Base-by-base conservation (phyloP, 2,797 vertebrate genomes). In the Pitangus sulphuratus region DNA sequence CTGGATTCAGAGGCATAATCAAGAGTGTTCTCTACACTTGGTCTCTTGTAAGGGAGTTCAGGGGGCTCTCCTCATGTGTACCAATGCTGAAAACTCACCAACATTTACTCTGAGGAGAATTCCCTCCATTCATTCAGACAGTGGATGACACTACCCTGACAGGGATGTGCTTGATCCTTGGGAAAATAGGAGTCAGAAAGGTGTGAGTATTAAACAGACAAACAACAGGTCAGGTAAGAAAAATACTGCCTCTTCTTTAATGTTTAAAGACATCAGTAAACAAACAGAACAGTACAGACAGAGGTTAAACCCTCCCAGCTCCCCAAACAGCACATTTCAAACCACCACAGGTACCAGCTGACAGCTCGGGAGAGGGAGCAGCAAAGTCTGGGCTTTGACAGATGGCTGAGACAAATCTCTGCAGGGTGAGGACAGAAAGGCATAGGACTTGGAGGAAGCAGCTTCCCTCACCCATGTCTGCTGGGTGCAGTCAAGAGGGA, bases 161-260 rank as follows among this genome's bases (percentile, higher is more conserved):
- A 37, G 11, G 24, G 61, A 19, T 1, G 4, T 0, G 4, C 14
- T 33, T 5, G 4, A 5, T 2, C 6, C 75, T 31, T 16, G 10
- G n/a, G 39, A 80, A 14, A 56, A 40, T 4, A 39, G 40, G 57
- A 88, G 28, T 10, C 76, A 72, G 4, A 44, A 33, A 15, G 4
- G 58, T 17, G 35, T 6, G 30, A 74, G 76, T 18, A 95, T 83
- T 51, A 65, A 95, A 76, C 0, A 95, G 77, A 70, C 16, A 0
- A 81, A 91, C 87, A 90, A 89, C 74, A 90, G 89, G 90, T 95
- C 91, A 86, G 56, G 75, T 98, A 98, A 97, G 96, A 98, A 98
- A 98, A 98, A 98, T 97, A 98, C 90, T 94, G 95, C 95, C 93
- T 97, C 96, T 95, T 93, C 71, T 85, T 98, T 98, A 98, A 98